phyloP scores from a whole-genome alignment of 2,113 vertebrate genomes.

The Cyrtonyx montezumae region DNA sequence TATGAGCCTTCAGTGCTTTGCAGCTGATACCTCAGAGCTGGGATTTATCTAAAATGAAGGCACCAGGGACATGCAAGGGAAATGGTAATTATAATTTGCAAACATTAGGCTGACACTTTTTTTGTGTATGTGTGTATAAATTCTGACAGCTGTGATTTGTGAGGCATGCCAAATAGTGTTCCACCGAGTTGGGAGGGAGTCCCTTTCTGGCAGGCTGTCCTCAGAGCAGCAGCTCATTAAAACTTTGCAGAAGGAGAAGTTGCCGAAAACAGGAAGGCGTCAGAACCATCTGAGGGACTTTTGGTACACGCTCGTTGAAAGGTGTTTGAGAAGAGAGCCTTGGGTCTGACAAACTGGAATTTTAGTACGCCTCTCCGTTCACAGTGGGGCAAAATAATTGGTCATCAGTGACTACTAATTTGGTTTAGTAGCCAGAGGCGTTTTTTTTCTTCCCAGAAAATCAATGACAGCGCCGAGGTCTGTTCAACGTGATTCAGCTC shows the following conservation, averaged over 20 bases:
- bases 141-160: slow-evolving; percentile 81
- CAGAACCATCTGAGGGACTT: slow-evolving; percentile 75
- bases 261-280: slow-evolving; percentile 69
- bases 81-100: slow-evolving; percentile 79
- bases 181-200: not conserved
- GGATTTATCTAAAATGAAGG: slow-evolving; percentile 65
- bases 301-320: slow-evolving; percentile 79
- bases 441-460: slow-evolving; percentile 85
- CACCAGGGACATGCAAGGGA: slow-evolving; percentile 63
- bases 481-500: slow-evolving; percentile 76
- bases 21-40: slow-evolving; percentile 63
- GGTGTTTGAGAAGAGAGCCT: slow-evolving; percentile 80
- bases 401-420: slow-evolving; percentile 90
- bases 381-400: slow-evolving; percentile 86
- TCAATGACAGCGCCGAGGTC: slow-evolving; percentile 82
- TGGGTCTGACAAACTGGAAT: slow-evolving; percentile 85
- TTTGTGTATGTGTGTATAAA: slow-evolving; percentile 65
- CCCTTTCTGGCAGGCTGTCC: slow-evolving; percentile 74
- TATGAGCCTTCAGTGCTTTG: slow-evolving; percentile 42
- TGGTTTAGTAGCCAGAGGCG: slow-evolving; percentile 86
- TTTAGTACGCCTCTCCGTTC: slow-evolving; percentile 78
- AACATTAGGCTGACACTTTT: slow-evolving; percentile 79
- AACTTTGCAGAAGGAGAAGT: slow-evolving; percentile 81
- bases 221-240: slow-evolving; percentile 82
- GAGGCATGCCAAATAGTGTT: slow-evolving; percentile 62